Percentiles rank a stretch among this genome's conserved stretches.
Evolutionary conservation across 2,113 vertebrate genomes (phyloP).

Genomic region (Felis catus): DNA sequence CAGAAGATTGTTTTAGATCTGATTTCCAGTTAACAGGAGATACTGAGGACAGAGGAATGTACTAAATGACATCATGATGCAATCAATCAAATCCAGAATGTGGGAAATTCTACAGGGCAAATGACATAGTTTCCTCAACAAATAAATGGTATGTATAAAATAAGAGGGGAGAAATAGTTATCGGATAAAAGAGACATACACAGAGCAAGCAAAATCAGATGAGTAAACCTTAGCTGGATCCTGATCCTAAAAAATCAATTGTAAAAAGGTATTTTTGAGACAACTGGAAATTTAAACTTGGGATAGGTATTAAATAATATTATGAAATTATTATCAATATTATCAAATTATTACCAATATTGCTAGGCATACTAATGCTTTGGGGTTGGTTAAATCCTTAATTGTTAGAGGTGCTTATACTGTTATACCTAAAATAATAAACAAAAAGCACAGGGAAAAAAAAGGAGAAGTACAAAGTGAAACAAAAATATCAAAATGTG

Average conservation of each 20-base stretch:
- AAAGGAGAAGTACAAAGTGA: neutral
- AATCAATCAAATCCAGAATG: neutral
- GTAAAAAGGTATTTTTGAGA: neutral
- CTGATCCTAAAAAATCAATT: neutral
- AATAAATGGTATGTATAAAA: neutral
- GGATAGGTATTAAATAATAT: neutral
- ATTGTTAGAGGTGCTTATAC: neutral
- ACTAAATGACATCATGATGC: neutral
- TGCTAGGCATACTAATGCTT: neutral
- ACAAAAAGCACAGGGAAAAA: neutral
- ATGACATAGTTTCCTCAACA: neutral
- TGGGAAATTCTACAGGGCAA: too few species aligned
- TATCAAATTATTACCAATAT: neutral
- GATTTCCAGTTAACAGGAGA: neutral
- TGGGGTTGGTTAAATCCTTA: neutral
- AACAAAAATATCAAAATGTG: rapidly evolving
- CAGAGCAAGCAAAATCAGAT: neutral
- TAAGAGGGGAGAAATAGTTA: neutral
- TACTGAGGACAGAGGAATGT: neutral
- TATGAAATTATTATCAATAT: neutral
- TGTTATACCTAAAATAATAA: neutral
- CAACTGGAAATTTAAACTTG: neutral
- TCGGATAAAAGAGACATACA: neutral
- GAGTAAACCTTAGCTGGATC: neutral
- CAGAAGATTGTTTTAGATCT: neutral